Conservation (phyloP, 2,888 invertebrate genomes). For the Anorthoa munda region DNA sequence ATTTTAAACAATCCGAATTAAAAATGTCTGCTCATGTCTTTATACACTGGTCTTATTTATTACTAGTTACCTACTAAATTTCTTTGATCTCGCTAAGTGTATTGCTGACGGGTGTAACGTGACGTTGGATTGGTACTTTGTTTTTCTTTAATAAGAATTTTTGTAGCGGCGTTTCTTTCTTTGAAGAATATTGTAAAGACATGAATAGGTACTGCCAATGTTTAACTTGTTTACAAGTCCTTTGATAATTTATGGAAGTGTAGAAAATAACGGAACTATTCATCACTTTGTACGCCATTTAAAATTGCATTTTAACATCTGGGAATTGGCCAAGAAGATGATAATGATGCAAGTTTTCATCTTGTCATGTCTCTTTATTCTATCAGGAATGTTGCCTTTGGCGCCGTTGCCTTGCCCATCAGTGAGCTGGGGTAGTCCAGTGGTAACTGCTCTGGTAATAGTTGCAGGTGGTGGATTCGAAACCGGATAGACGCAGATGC, state of each 20-base stretch:
- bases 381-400: no score
- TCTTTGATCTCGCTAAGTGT: conserved; percentile 66
- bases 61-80: conserved; percentile 46
- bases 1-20: conserved; percentile 64
- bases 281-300: not conserved
- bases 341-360: no score
- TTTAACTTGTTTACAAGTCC: conserved; percentile 26
- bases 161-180: conserved; percentile 18
- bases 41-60: conserved; percentile 64
- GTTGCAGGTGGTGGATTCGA: no score
- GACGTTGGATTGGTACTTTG: conserved; percentile 36
- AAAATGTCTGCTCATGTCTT: conserved; percentile 63
- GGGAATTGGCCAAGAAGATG: no score
- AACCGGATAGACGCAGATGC: no score
- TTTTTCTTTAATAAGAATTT: conserved; percentile 25
- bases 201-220: not conserved
- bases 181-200: conserved; percentile 45
- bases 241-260: conserved; percentile 18
- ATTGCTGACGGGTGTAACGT: conserved; percentile 35
- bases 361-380: no score
- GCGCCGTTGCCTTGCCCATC: no score
- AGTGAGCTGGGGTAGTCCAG: no score
- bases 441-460: no score
- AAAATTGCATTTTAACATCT: not conserved
- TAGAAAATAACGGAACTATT: not conserved